Conservation (phyloP, 2,888 invertebrate species). For the Rhopalosiphum nymphaeae region DNA sequence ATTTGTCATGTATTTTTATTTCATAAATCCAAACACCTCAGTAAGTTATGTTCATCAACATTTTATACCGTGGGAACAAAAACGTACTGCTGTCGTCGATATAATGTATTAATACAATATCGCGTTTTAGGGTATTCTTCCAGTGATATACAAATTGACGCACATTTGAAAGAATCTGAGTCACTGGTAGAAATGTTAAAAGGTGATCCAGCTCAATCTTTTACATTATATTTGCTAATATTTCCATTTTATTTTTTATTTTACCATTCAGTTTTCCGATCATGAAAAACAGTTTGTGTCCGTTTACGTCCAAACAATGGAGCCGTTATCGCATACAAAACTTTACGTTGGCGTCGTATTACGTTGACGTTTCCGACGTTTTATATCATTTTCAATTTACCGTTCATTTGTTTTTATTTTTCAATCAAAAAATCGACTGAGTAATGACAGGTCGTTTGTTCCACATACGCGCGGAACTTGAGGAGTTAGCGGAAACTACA, state of each 20-base stretch:
- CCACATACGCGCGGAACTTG: background rate
- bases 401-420: slow-evolving; percentile 34
- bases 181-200: background rate
- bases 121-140: background rate
- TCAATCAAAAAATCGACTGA: background rate
- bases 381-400: slow-evolving; percentile 38
- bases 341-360: background rate
- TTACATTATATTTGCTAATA: background rate
- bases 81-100: background rate
- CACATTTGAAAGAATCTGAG: background rate
- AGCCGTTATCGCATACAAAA: background rate
- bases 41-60: background rate
- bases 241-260: background rate
- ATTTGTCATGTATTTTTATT: background rate
- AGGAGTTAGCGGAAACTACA: background rate
- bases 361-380: slow-evolving; percentile 36
- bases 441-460: slow-evolving; percentile 46
- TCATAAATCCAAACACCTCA: background rate
- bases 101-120: background rate
- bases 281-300: slow-evolving; percentile 28
- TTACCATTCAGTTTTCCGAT: background rate
- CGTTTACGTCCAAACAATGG: background rate
- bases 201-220: background rate
- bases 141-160: background rate
- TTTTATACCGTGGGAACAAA: background rate